These are phyloP conservation scores for Dicrostonyx torquatus DNA, from an alignment of 2,797 vertebrate genomes.

Conservation along the genomic window DNA sequence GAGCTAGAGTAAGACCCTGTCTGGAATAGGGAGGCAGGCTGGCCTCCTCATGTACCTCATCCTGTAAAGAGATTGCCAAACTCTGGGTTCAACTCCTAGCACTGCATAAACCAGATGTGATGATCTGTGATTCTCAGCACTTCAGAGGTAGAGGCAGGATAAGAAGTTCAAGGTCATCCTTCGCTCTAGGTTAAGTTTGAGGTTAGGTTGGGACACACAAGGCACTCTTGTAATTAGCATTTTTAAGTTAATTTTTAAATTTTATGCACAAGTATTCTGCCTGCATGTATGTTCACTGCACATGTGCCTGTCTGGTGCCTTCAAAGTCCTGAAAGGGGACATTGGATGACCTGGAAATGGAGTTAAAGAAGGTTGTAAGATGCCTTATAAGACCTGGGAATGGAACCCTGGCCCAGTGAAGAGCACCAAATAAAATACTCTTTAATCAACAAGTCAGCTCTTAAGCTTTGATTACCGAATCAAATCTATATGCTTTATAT, in stretches of 20 bases:
- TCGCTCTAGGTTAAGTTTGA: not conserved
- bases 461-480: not conserved
- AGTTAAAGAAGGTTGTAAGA: no score
- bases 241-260: not conserved
- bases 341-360: not conserved
- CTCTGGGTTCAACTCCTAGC: not conserved
- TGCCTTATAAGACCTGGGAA: not conserved
- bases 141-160: not conserved
- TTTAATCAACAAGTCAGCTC: not conserved
- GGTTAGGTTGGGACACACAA: not conserved
- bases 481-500: not conserved
- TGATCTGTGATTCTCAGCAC: not conserved
- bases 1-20: not conserved
- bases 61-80: not conserved
- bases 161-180: not conserved
- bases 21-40: not conserved
- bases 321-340: not conserved
- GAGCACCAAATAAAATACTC: not conserved
- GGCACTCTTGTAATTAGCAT: not conserved
- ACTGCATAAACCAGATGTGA: not conserved
- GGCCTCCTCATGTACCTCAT: not conserved
- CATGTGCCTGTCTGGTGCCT: not conserved
- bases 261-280: not conserved
- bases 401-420: not conserved
- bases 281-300: not conserved